Evolutionary conservation across 2,797 vertebrate genomes (phyloP), one percentile per base, ranked within the genome.

Genomic region (Amazona ochrocephala): DNA sequence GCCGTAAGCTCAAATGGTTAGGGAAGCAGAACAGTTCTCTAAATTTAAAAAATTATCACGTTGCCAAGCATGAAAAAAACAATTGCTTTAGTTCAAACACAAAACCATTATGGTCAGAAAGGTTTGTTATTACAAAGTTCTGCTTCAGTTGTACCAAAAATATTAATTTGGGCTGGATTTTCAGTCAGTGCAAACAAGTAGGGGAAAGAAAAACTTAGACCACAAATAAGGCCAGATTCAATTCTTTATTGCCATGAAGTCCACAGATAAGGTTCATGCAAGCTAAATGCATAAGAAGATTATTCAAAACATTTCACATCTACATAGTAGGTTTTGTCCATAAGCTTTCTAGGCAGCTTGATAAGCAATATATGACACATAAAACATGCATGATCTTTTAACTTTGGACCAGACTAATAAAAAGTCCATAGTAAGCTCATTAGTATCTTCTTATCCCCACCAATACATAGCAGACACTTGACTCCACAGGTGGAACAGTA

Each of bases 361-460:
- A 39, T 14, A 68, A 48, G 61, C 67, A 64, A 48, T 14, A 32
- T 5, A 39, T 15, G 50, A 77, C 74, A 34, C 37, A 67, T 2
- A 85, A 62, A 51, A 68, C 44, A 17, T 29, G 6, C 42, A 32
- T 60, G 37, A 21, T 18, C 60, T 64, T 71, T 75, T 32, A 72
- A 27, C 66, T 88, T 78, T 70, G 53, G 53, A 13, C 44, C 20
- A 72, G 81, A 19, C 67, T 80, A 75, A 77, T 72, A 84, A 79
- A 70, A 89, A 89, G 65, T 41, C 73, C 45, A 66, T n/a, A 5
- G n/a, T 30, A 30, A 58, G 41, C 51, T 90, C 84, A 94, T 68
- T 47, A 62, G 47, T 71, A 78, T 62, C 68, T 47, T 65, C 39
- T 61, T 62, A 51, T 54, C 77, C 42, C 23, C 2, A 9, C 41